phyloP scores from a whole-genome alignment of 1,140 invertebrate genomes.

The Bombyx mandarina region DNA sequence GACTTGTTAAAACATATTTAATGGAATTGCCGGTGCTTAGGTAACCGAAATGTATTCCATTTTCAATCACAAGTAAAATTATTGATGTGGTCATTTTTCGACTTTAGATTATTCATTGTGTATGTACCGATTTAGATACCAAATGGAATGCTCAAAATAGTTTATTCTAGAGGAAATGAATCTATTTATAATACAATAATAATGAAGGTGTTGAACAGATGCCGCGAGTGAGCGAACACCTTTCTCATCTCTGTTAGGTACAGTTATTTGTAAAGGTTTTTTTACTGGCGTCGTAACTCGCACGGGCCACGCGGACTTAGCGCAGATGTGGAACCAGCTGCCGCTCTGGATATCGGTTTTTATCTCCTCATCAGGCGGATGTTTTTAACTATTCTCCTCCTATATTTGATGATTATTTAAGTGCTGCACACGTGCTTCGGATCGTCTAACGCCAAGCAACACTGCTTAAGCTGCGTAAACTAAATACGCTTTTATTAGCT shows the following conservation, averaged over 20 bases:
- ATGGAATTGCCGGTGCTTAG: no score
- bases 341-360: conserved; percentile 32
- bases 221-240: conserved; percentile 15
- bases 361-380: conserved; percentile 33
- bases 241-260: conserved; percentile 35
- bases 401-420: not conserved
- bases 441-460: not conserved
- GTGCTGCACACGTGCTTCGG: no score
- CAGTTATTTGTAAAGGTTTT: conserved; percentile 33
- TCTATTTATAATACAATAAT: not conserved
- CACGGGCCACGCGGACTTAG: conserved; percentile 30
- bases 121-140: no score
- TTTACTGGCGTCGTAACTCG: conserved; percentile 11
- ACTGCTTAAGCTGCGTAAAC: no score
- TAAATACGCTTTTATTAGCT: no score
- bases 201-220: conserved; percentile 29
- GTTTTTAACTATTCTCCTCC: conserved; percentile 1
- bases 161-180: no score
- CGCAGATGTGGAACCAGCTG: conserved; percentile 60
- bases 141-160: no score
- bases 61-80: no score
- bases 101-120: no score
- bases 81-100: no score
- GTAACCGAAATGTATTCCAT: no score
- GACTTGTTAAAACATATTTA: no score